Evolutionary conservation across 1,140 invertebrate species (phyloP).

Genomic region (Pinna nobilis): DNA sequence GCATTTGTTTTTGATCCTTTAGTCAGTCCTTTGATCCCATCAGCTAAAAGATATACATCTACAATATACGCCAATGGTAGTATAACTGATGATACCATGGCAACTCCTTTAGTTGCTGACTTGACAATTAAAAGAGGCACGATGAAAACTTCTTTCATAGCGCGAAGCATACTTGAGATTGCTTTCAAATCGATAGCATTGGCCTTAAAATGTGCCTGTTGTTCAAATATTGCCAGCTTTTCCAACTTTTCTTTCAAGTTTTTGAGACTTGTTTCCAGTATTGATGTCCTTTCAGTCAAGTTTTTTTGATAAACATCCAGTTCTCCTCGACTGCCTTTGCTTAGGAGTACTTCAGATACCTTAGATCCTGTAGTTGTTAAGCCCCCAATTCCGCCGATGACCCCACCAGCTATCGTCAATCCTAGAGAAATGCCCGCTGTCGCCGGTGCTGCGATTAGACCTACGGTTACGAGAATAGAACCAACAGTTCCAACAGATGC

Average conservation of each 20-base stretch:
- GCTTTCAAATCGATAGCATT: neutral
- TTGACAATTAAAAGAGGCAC: neutral
- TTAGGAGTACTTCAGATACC: constrained; percentile 13
- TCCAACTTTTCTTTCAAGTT: neutral
- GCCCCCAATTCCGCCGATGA: constrained; percentile 10
- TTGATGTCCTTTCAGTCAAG: neutral
- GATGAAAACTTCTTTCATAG: neutral
- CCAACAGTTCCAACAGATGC: constrained; percentile 10
- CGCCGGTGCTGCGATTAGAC: constrained; percentile 21
- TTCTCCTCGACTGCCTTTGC: neutral
- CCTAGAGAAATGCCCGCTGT: constrained; percentile 22
- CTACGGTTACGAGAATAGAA: constrained; percentile 2
- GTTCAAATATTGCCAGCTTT: too few relatives aligned
- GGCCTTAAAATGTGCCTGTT: too few relatives aligned
- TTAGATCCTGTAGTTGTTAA: constrained; percentile 11
- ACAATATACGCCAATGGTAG: neutral
- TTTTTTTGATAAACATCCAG: neutral
- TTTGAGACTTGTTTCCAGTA: neutral
- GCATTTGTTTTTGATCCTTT: constrained; percentile 1
- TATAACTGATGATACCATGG: neutral
- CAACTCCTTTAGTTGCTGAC: neutral
- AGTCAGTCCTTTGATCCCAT: neutral
- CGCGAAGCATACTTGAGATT: neutral
- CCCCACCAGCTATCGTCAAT: constrained; percentile 29
- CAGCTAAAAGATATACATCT: neutral